phyloP scores from a whole-genome alignment of 2,888 invertebrate species.

The Drosophila koepferae region DNA sequence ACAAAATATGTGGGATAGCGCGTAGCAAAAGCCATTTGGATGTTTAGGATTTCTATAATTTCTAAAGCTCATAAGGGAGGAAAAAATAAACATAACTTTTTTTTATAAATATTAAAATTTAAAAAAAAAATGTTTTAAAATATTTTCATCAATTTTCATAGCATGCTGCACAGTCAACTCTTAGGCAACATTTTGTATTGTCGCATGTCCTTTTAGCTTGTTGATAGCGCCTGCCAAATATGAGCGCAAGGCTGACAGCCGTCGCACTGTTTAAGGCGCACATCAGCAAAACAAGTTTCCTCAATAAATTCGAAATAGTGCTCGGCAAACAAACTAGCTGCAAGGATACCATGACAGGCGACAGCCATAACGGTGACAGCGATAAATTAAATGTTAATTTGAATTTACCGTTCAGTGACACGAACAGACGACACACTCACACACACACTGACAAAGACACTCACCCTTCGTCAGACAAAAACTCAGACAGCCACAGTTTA shows the following conservation, averaged over 20 bases:
- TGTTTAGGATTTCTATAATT: neutral
- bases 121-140: neutral
- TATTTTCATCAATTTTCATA: neutral
- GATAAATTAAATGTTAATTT: constrained; percentile 82
- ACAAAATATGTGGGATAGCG: constrained; percentile 19
- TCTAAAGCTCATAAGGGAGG: neutral
- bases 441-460: constrained; percentile 26
- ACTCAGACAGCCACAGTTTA: constrained; percentile 17
- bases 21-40: neutral
- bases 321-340: constrained; percentile 27
- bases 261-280: constrained; percentile 33
- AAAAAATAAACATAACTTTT: too few species aligned
- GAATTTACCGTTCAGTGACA: constrained; percentile 80
- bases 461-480: constrained; percentile 9
- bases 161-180: neutral
- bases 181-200: constrained; percentile 43
- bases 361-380: constrained; percentile 81
- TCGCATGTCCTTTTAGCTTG: constrained; percentile 45
- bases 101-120: too few species aligned
- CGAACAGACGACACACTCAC: constrained; percentile 54
- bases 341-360: constrained; percentile 68
- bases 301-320: constrained; percentile 70
- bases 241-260: constrained; percentile 60
- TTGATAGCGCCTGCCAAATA: constrained; percentile 48
- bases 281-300: constrained; percentile 64